A percentile compares a stretch with the other conserved stretches of the same genome.
Conservation (phyloP, 2,888 invertebrate genomes). For the Argyresthia albistria region DNA sequence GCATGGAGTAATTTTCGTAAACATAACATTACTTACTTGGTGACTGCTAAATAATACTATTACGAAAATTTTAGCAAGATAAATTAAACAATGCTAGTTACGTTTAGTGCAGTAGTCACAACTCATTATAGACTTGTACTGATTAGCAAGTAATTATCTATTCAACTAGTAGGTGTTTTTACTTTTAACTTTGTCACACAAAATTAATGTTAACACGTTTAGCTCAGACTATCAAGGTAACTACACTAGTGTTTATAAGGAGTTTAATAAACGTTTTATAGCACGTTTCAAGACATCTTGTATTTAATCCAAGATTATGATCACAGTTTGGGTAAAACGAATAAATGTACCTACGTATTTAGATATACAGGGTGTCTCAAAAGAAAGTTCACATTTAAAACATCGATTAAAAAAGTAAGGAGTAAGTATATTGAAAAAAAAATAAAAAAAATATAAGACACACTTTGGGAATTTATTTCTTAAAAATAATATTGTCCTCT, state of each 20-base stretch:
- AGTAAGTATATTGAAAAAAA: too few species aligned
- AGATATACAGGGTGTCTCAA: too few species aligned
- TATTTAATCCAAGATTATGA: conserved; percentile 38
- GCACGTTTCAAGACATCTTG: conserved; percentile 45
- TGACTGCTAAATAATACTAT: neutral
- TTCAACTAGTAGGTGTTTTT: conserved; percentile 20
- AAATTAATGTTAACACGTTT: neutral
- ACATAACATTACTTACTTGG: neutral
- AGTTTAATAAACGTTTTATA: conserved; percentile 30
- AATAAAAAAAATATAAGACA: too few species aligned
- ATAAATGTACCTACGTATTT: conserved; percentile 19
- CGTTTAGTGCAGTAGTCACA: neutral
- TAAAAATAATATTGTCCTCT: too few species aligned
- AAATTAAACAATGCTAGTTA: neutral
- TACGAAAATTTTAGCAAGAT: neutral
- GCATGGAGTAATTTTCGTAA: neutral
- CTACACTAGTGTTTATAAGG: conserved; percentile 31
- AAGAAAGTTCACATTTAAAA: too few species aligned
- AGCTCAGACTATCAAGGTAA: conserved; percentile 7
- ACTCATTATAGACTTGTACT: conserved; percentile 34
- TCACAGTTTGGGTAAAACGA: conserved; percentile 32
- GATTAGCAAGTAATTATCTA: conserved; percentile 44
- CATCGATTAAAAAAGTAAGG: too few species aligned
- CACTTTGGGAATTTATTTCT: too few species aligned
- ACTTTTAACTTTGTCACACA: conserved; percentile 2